A percentile compares a stretch with the other conserved stretches of the same genome.
Evolutionary conservation across 2,797 vertebrate genomes (phyloP).

Genomic region (Columba guinea): DNA sequence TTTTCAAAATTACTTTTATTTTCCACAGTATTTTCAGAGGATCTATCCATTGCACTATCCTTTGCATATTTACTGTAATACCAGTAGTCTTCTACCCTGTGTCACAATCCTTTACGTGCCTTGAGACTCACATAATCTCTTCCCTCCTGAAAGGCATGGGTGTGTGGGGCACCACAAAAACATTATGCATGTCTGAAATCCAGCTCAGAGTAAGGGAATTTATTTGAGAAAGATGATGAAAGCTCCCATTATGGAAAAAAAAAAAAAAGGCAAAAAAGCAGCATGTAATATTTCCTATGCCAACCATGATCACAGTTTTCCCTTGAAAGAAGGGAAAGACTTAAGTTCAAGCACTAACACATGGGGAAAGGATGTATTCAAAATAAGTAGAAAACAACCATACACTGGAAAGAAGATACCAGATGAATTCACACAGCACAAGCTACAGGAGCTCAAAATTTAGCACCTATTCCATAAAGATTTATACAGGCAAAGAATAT

Average conservation of each 20-base stretch:
- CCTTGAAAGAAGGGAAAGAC: neutral
- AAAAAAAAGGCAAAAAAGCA: neutral
- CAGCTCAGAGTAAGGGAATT: neutral
- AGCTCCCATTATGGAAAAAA: neutral
- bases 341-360: neutral
- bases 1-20: neutral
- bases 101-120: neutral
- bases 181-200: neutral
- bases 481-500: neutral
- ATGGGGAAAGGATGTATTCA: neutral
- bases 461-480: neutral
- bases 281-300: neutral
- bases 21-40: neutral
- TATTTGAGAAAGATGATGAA: neutral
- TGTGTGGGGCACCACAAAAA: neutral
- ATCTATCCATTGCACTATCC: neutral
- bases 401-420: neutral
- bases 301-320: neutral
- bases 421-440: neutral
- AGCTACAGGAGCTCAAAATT: neutral
- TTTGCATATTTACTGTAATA: neutral
- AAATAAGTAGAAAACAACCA: neutral
- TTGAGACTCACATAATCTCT: neutral
- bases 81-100: fast-evolving
- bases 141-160: neutral